A percentile compares a stretch with the other conserved stretches of the same genome.
These are phyloP conservation scores for Mellivora capensis DNA, from an alignment of 2,113 vertebrate genomes.

Conservation along the genomic window DNA sequence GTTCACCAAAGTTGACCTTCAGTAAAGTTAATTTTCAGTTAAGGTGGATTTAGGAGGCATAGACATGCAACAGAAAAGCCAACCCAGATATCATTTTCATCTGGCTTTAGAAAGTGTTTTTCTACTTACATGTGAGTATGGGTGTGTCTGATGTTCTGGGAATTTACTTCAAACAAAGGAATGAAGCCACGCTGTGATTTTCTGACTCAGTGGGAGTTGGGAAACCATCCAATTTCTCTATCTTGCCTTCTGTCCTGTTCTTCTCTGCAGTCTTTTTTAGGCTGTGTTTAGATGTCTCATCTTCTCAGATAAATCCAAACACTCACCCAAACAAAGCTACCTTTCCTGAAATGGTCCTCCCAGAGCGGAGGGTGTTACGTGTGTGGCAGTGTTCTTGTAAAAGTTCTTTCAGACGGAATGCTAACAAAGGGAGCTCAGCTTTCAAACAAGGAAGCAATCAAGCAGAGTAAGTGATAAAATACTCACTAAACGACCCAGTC, in stretches of 20 bases:
- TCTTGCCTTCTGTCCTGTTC: neutral
- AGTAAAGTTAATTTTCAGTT: neutral
- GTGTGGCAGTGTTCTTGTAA: neutral
- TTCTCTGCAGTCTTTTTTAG: neutral
- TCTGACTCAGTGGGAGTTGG: neutral
- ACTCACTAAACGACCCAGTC: neutral
- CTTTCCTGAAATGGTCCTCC: neutral
- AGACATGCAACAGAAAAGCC: neutral
- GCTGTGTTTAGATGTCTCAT: neutral
- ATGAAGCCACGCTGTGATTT: neutral
- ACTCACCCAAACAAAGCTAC: neutral
- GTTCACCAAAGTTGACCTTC: neutral
- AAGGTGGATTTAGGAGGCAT: neutral
- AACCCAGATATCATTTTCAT: neutral
- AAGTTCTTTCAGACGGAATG: neutral
- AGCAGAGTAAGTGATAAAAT: neutral
- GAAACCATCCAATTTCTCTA: neutral
- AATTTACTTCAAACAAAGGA: slow-evolving; percentile 61
- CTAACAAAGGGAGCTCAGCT: neutral
- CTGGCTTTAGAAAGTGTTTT: slow-evolving; percentile 50
- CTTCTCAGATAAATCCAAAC: neutral
- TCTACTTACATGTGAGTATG: slow-evolving; percentile 23
- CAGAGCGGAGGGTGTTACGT: neutral
- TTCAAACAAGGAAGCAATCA: neutral
- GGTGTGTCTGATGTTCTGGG: slow-evolving; percentile 49